Percentiles rank a stretch among this genome's conserved stretches.
Conservation (phyloP, 2,113 vertebrate species). For the Scopus umbretta region DNA sequence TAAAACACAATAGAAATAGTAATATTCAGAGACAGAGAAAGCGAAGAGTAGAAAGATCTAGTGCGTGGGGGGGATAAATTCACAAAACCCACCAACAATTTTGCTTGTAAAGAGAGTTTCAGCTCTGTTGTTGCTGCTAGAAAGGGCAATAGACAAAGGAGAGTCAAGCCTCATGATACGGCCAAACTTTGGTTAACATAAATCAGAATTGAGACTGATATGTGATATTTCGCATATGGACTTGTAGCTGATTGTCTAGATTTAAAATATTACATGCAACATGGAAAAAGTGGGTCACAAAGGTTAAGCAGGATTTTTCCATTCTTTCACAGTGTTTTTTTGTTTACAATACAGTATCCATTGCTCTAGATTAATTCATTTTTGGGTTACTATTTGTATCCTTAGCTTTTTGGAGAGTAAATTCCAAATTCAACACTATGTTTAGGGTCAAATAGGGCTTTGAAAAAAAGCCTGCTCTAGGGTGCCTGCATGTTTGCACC, state of each 20-base stretch:
- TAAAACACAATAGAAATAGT: neutral
- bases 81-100: neutral
- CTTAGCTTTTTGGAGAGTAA: neutral
- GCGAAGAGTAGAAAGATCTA: neutral
- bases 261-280: neutral
- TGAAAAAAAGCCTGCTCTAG: neutral
- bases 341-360: neutral
- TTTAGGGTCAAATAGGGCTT: neutral
- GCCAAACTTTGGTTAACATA: neutral
- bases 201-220: neutral
- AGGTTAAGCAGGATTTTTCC: neutral
- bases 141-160: neutral
- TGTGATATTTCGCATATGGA: neutral
- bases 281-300: neutral
- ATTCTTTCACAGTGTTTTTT: neutral
- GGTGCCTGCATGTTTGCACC: neutral
- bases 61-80: neutral
- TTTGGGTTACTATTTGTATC: neutral
- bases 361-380: neutral
- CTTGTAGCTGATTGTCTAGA: neutral
- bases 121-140: neutral
- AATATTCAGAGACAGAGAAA: neutral
- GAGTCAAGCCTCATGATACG: neutral
- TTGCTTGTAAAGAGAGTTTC: neutral
- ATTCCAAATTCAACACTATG: neutral